A percentile compares a stretch with the other conserved stretches of the same genome.
Conservation (phyloP, 2,113 vertebrate genomes). For the Noturus placidus region DNA sequence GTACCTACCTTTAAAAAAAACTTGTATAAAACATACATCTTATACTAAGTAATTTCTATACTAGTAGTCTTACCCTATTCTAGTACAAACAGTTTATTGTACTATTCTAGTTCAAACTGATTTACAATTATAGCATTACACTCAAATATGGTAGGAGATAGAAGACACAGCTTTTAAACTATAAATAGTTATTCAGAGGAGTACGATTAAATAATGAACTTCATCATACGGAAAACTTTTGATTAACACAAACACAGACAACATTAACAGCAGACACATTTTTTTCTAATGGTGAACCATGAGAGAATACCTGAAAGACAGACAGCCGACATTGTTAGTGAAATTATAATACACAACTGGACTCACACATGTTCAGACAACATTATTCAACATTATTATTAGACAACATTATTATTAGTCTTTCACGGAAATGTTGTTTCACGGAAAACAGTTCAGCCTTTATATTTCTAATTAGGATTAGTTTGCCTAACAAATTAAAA, state of each 20-base stretch:
- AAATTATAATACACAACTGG: not conserved
- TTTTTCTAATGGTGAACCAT: not conserved
- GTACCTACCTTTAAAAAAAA: not conserved
- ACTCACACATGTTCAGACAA: not conserved
- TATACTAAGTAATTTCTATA: not conserved
- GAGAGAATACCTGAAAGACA: not conserved
- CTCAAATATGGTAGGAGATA: not conserved
- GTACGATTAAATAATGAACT: not conserved
- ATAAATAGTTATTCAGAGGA: not conserved
- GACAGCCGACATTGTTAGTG: not conserved
- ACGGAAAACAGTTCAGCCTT: not conserved
- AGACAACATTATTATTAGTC: no score
- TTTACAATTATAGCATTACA: not conserved
- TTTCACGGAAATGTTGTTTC: slow-evolving; percentile 6
- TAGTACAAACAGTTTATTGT: not conserved
- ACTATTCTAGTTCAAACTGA: no score
- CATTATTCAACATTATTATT: not conserved
- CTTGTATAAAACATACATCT: not conserved
- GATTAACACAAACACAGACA: not conserved
- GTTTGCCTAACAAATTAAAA: not conserved
- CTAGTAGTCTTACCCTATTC: not conserved
- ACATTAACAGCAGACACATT: not conserved
- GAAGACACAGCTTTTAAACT: not conserved
- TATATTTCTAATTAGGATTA: not conserved
- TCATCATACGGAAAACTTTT: not conserved